Evolutionary conservation across 35 echinoderm and acorn worm genomes (phyloP).

Genomic region (Chiridota heheva): DNA sequence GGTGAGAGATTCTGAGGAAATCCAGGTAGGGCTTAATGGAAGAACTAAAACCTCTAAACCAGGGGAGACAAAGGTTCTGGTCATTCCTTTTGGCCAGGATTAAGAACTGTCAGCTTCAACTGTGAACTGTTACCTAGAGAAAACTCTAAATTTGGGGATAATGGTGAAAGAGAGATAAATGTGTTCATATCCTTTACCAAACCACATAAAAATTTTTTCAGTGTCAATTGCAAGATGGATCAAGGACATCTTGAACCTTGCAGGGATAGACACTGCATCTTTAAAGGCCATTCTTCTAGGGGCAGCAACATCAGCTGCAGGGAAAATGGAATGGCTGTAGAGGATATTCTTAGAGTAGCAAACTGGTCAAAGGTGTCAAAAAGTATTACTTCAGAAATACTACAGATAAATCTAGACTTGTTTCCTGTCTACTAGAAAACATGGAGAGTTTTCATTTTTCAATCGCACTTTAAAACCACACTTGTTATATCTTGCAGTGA

Average conservation of each 20-base stretch:
- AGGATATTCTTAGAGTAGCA: conserved; percentile 17
- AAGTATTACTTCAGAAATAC: not conserved
- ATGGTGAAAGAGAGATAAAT: not conserved
- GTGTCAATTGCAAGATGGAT: conserved; percentile 9
- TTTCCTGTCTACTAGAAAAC: not conserved
- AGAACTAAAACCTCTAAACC: conserved; percentile 3
- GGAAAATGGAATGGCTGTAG: not conserved
- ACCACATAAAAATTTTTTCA: not conserved
- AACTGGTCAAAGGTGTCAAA: conserved; percentile 31
- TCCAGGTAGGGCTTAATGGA: not conserved
- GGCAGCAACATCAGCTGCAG: not conserved
- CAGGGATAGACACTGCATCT: not conserved
- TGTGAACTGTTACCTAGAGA: not conserved
- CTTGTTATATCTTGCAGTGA: conserved; percentile 37
- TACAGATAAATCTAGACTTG: not conserved
- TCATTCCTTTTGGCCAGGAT: not conserved
- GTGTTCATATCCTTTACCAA: not conserved
- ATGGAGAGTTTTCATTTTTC: not conserved
- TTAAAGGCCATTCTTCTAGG: not conserved
- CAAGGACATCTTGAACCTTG: not conserved
- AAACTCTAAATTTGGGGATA: not conserved
- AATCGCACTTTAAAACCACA: conserved; percentile 16
- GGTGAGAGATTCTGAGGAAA: not conserved
- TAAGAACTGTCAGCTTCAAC: not conserved
- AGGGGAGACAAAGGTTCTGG: conserved; percentile 8